Evolutionary conservation across 2,113 vertebrate species (phyloP), one percentile per base, ranked within the genome.

Genomic region (Trematomus loennbergii): DNA sequence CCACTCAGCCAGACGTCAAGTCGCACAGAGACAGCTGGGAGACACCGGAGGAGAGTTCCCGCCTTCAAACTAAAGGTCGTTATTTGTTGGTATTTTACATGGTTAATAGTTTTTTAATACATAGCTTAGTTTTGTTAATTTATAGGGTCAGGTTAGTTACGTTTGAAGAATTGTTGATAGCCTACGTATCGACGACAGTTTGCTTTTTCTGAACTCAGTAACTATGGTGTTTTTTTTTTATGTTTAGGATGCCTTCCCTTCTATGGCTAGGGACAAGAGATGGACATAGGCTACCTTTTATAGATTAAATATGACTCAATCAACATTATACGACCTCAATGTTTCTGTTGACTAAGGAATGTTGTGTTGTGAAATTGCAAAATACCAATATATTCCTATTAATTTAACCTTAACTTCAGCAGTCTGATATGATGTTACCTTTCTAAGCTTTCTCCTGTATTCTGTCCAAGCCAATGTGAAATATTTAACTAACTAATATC

Each of bases 31-130:
- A 49, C 55, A 50, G 17, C 12, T 17, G 25, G 3, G 3, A 16
- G 2, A 20, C 0, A 74, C 60, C 63, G 70, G 65, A 81, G 16
- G 20, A 52, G 9, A 55, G 4, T 12, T 18, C 16, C 33, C 7
- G 50, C 46, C 63, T 88, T 87, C 78, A 83, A 64, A 61, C 12
- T 87, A 83, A 80, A 75, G 29, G 25, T 8, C 9, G 15, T 0
- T 15, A 5, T 4, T 12, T 18, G 5, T 59, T n/a, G n/a, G 29
- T 8, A 4, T 22, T 49, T 57, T 4, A 49, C 52, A 49, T 16
- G 5, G 20, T 3, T 4, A 33, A 3, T 8, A n/a, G 22, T 20
- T 65, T 36, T 20, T 49, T 6, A 74, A 46, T 33, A n/a, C 7
- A 6, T 4, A 12, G 12, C n/a, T 59, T 3, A 13, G 10, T 33